Evolutionary conservation across 1,140 invertebrate species (phyloP), one percentile per base, ranked within the genome.

Genomic region (Diuraphis noxia): DNA sequence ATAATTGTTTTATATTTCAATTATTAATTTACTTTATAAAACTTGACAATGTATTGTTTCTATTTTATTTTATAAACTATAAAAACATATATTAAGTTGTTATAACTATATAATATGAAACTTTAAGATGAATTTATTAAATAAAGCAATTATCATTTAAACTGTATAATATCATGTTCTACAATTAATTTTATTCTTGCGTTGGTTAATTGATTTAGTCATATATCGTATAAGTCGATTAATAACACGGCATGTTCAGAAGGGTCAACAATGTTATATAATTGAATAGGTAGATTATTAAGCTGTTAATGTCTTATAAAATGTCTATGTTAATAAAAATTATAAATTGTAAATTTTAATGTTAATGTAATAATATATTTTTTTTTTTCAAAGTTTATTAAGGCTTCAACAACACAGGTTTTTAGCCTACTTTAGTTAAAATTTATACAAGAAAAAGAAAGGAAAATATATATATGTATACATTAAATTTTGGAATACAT

Each of bases 261-360:
- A 38, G 77, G n/a, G 77, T 79, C 36, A 79, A 79, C 36, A 38
- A 38, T 79, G 77, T 34, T 38, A 79, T 79, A 19, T 79, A 23
- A 79, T 36, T 38, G 23, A 77, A 79, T 38, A 79, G 36, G 21
- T 79, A 79, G 77, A 79, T 79, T 77, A 77, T 77, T 36, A 79
- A 79, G 77, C 77, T 38, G 36, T 79, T 79, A 79, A 72, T n/a
- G n/a, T 72, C 5, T 72, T 72, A 72, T 72, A 72, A 72, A 72
- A 72, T 72, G 56, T n/a, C 56, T n/a, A n/a, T 72, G 30, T n/a
- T 72, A 72, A 72, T 72, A n/a, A 72, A 72, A n/a, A 72, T 72
- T 72, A n/a, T 72, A n/a, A 17, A 72, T 72, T n/a, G n/a, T 17
- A n/a, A 72, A n/a, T 72, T 72, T 19, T 79, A 23, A 79, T 79